These are phyloP conservation scores for Gobio gobio DNA, from an alignment of 2,113 vertebrate genomes.

Conservation along the genomic window DNA sequence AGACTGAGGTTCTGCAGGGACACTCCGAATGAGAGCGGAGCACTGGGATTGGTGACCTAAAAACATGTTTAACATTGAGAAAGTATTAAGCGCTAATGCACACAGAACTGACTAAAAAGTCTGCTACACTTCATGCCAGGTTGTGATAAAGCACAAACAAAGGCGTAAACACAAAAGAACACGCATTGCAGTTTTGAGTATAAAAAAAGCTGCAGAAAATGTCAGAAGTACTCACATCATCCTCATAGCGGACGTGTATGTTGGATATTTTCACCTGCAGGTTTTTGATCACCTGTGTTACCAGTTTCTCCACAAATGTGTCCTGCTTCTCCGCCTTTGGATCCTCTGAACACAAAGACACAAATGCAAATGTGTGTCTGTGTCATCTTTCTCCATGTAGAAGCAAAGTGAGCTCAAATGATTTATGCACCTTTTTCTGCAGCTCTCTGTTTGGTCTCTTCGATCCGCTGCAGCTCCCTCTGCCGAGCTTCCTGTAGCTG, in stretches of 20 bases:
- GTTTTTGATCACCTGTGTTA: conserved; percentile 98
- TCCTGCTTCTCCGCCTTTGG: conserved; percentile 86
- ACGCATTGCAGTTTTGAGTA: not conserved
- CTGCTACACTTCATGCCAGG: not conserved
- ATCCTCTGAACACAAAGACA: conserved; percentile 77
- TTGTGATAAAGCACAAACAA: not conserved
- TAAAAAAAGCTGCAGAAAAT: not conserved
- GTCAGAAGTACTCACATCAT: conserved; percentile 87
- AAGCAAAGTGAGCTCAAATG: no score
- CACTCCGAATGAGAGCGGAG: conserved; percentile 91
- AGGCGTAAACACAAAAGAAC: not conserved
- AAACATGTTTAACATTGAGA: not conserved
- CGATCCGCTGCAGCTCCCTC: conserved; percentile 91
- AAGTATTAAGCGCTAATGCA: not conserved
- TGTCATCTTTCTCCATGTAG: not conserved
- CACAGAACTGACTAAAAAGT: not conserved
- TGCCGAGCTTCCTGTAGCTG: conserved; percentile 91
- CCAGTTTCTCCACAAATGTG: conserved; percentile 93
- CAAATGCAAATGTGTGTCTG: not conserved
- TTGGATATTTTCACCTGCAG: conserved; percentile 96
- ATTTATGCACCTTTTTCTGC: conserved; percentile 80
- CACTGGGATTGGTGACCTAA: conserved; percentile 90
- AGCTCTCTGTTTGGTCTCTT: conserved; percentile 93
- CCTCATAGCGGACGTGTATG: conserved; percentile 96
- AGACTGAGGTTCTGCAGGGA: conserved; percentile 97